Base-by-base conservation (phyloP, 2,797 vertebrate genomes). In the Chromis chromis region DNA sequence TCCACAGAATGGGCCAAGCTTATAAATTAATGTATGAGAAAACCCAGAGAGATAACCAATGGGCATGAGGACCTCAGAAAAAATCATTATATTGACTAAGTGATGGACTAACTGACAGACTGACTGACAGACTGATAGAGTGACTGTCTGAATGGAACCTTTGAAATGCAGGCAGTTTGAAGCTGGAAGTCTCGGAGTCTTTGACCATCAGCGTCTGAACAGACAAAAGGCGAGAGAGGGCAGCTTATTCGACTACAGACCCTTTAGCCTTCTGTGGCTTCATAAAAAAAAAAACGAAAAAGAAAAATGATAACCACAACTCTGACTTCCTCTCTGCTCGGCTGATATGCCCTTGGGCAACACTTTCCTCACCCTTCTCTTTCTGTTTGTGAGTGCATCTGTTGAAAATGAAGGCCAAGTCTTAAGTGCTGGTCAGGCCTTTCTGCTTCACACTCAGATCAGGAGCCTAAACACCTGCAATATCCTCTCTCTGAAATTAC, bases 21-120 rank as follows among this genome's bases (percentile, higher is more conserved):
- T 89, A 91, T 91, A 82, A 85, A 94, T 93, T 8, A 87, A 94
- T 92, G 91, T 66, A 93, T 92, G 91, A 92, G 89, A 63, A 79
- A 86, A 75, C 79, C 71, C 64, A 36, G 58, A 76, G 90, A 88
- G 86, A 84, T 88, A 92, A 92, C 88, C 88, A 86, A 68, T 89
- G 85, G 89, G 84, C 83, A 87, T 80, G 60, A 81, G 87, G 80
- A 89, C 87, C 88, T 86, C 40, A 80, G 89, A 90, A 83, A 65
- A 74, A 86, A 89, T 93, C 89, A 74, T 88, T 92, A 91, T 91
- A 93, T 93, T 64, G 90, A 92, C 91, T 90, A 83, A 89, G 70
- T 88, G 86, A 91, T 85, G 89, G 89, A 84, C 83, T 76, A 76
- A 86, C 84, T 88, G 87, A 90, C 82, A 76, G 90, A 72, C 70